Percentiles rank a stretch among this genome's conserved stretches.
Conservation (phyloP, 1,140 invertebrate species). For the Dendrolimus kikuchii region DNA sequence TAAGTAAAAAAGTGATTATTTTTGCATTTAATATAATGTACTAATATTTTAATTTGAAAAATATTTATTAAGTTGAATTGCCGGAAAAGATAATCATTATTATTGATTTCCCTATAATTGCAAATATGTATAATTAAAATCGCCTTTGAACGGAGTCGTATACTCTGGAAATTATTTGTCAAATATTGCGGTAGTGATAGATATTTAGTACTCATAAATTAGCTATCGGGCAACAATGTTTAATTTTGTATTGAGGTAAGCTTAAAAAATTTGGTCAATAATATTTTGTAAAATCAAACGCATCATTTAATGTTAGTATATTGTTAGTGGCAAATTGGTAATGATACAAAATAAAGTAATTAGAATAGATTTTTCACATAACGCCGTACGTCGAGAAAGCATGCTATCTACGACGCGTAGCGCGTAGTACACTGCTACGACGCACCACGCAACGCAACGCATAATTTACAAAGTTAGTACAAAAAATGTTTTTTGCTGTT, state of each 20-base stretch:
- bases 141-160: neutral
- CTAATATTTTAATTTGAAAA: neutral
- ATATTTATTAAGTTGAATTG: neutral
- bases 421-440: slow-evolving; percentile 32
- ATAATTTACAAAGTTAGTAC: too few relatives aligned
- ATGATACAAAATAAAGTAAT: too few relatives aligned
- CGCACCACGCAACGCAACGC: neutral
- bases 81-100: neutral
- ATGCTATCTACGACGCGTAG: slow-evolving; percentile 1
- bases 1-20: neutral
- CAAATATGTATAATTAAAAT: neutral
- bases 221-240: too few relatives aligned
- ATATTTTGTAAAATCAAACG: too few relatives aligned
- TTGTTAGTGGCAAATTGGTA: too few relatives aligned
- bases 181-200: too few relatives aligned
- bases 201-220: too few relatives aligned
- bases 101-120: too few relatives aligned
- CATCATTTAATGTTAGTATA: too few relatives aligned
- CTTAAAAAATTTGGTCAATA: too few relatives aligned
- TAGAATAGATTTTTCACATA: neutral
- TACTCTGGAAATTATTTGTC: neutral
- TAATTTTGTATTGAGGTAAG: too few relatives aligned
- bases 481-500: neutral
- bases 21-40: neutral
- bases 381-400: neutral